Conservation (phyloP, 2,797 vertebrate genomes). For the Lates japonicus region DNA sequence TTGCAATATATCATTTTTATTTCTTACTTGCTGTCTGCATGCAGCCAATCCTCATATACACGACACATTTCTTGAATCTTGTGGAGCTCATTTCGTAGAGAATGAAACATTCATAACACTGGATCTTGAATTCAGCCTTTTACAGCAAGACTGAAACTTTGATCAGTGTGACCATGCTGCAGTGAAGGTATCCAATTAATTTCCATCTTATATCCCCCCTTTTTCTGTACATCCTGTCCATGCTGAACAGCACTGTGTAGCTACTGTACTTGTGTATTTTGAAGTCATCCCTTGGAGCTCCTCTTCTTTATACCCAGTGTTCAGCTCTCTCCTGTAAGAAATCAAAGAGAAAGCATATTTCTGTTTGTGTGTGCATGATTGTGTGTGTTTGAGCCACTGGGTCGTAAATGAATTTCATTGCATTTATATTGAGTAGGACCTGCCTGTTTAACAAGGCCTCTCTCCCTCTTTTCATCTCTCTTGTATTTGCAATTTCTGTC, state of each 20-base stretch:
- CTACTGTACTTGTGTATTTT: too few relatives aligned
- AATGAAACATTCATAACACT: background rate
- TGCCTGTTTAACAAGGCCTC: background rate
- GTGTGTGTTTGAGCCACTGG: background rate
- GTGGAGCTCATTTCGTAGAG: background rate
- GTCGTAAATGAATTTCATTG: conserved; percentile 6
- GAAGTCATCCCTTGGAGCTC: background rate
- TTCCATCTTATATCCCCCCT: background rate
- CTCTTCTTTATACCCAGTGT: background rate
- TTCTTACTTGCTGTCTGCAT: background rate
- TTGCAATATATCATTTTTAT: background rate
- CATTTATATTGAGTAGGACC: background rate
- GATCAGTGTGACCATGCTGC: background rate
- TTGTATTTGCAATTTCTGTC: conserved; percentile 5
- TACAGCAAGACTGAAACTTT: background rate
- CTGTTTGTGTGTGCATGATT: background rate
- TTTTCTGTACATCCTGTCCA: background rate
- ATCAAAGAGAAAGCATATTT: background rate
- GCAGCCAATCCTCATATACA: background rate
- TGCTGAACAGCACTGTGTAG: background rate
- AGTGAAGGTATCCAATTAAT: background rate
- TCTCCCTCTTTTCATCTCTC: background rate
- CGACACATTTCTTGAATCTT: conserved; percentile 1
- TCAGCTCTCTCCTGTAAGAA: background rate
- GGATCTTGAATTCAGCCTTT: background rate